Conservation (phyloP, 2,888 invertebrate genomes). For the Scaptomyza reducta region DNA sequence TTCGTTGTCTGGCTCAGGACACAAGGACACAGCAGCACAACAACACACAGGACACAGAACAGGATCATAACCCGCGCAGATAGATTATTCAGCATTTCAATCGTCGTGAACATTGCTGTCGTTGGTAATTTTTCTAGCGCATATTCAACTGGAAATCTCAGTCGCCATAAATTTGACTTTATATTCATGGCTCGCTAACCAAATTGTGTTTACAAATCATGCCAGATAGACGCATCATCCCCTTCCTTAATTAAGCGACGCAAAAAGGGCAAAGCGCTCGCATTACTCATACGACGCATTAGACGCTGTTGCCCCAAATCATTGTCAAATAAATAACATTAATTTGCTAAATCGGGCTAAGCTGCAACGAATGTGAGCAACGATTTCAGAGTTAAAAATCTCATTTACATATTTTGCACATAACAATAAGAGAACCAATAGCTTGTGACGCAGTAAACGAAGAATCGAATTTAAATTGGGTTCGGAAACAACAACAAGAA, state of each 20-base stretch:
- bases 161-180: constrained; percentile 78
- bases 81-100: constrained; percentile 76
- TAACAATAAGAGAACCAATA: constrained; percentile 79
- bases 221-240: constrained; percentile 37
- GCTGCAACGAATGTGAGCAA: constrained; percentile 8
- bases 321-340: constrained; percentile 76
- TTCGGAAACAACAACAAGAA: background rate
- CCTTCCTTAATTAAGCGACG: constrained; percentile 58
- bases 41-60: constrained; percentile 1
- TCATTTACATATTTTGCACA: constrained; percentile 77
- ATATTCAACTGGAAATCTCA: constrained; percentile 67
- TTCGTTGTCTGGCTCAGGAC: constrained; percentile 54
- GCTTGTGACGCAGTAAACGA: constrained; percentile 62
- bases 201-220: constrained; percentile 77
- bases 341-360: constrained; percentile 70
- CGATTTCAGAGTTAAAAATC: constrained; percentile 55
- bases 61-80: constrained; percentile 56
- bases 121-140: constrained; percentile 44
- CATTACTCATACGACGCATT: constrained; percentile 78
- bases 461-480: constrained; percentile 29
- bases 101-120: constrained; percentile 15
- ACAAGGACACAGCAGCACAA: constrained; percentile 3
- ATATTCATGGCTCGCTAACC: constrained; percentile 74
- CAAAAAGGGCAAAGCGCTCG: constrained; percentile 55
- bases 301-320: constrained; percentile 63